Evolutionary conservation across 23 tunicate genomes (phyloP).

Genomic region (Botrylloides violaceus): DNA sequence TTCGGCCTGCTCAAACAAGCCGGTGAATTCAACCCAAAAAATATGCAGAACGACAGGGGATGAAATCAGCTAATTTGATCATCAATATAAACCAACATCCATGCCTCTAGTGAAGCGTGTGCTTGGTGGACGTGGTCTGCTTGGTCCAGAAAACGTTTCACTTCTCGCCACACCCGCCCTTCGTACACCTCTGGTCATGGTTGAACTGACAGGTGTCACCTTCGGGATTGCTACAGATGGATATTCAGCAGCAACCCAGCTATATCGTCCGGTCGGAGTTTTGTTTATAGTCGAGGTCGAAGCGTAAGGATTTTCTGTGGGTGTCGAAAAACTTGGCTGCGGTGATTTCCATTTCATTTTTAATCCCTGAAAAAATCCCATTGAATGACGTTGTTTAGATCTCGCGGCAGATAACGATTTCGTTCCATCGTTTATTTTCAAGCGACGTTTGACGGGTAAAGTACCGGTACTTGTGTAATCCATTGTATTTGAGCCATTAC

Average conservation of each 20-base stretch:
- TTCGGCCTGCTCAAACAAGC: too few relatives aligned
- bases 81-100: slow-evolving; percentile 11
- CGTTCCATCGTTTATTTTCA: slow-evolving; percentile 3
- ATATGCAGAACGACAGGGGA: too few relatives aligned
- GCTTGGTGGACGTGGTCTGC: background rate
- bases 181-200: background rate
- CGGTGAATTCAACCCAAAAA: too few relatives aligned
- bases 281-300: slow-evolving; percentile 14
- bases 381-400: slow-evolving; percentile 57
- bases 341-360: slow-evolving; percentile 14
- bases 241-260: background rate
- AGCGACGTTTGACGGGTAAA: slow-evolving; percentile 16
- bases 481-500: slow-evolving; percentile 12
- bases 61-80: too few relatives aligned
- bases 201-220: background rate
- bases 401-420: slow-evolving; percentile 17
- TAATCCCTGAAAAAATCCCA: slow-evolving; percentile 61
- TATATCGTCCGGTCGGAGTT: background rate
- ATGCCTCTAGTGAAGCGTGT: slow-evolving; percentile 8
- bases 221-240: slow-evolving; percentile 10
- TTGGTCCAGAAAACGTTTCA: slow-evolving; percentile 8
- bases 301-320: slow-evolving; percentile 21
- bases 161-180: background rate
- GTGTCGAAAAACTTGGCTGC: slow-evolving; percentile 27
- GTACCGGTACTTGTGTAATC: slow-evolving; percentile 16